phyloP scores from a whole-genome alignment of 1,140 invertebrate genomes.

The Arion vulgaris region DNA sequence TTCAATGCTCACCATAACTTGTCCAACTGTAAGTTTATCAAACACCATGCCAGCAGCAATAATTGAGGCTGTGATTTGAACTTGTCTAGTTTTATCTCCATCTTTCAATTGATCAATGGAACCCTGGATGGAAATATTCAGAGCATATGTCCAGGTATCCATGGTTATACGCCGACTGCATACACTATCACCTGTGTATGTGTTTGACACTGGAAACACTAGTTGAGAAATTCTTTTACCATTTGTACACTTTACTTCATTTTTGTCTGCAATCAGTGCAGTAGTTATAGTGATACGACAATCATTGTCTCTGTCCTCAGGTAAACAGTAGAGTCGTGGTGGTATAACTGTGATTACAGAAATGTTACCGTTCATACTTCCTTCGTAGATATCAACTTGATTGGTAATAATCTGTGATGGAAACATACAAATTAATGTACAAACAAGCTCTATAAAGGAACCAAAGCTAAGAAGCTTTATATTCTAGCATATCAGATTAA shows the following conservation, averaged over 20 bases:
- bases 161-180: slow-evolving; percentile 47
- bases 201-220: slow-evolving; percentile 44
- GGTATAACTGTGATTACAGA: slow-evolving; percentile 46
- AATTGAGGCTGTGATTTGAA: slow-evolving; percentile 41
- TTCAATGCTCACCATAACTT: slow-evolving; percentile 44
- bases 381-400: slow-evolving; percentile 51
- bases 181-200: slow-evolving; percentile 10
- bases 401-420: slow-evolving; percentile 44
- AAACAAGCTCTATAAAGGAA: too few relatives aligned
- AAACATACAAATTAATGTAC: not conserved
- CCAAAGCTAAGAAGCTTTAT: too few relatives aligned
- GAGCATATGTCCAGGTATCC: slow-evolving; percentile 36
- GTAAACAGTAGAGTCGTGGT: slow-evolving; percentile 50
- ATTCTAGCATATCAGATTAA: too few relatives aligned
- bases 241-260: slow-evolving; percentile 52
- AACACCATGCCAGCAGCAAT: slow-evolving; percentile 11
- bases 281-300: slow-evolving; percentile 47
- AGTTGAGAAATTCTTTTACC: slow-evolving; percentile 46
- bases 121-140: slow-evolving; percentile 50
- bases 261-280: slow-evolving; percentile 36
- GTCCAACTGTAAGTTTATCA: slow-evolving; percentile 33
- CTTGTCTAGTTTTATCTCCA: slow-evolving; percentile 45
- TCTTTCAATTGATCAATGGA: slow-evolving; percentile 56
- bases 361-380: slow-evolving; percentile 37
- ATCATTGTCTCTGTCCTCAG: slow-evolving; percentile 47